Percentiles rank a stretch among this genome's conserved stretches.
These are phyloP conservation scores for Epizoanthus rinbou DNA, from an alignment of 92 coral and sea anemone genomes.

Conservation along the genomic window DNA sequence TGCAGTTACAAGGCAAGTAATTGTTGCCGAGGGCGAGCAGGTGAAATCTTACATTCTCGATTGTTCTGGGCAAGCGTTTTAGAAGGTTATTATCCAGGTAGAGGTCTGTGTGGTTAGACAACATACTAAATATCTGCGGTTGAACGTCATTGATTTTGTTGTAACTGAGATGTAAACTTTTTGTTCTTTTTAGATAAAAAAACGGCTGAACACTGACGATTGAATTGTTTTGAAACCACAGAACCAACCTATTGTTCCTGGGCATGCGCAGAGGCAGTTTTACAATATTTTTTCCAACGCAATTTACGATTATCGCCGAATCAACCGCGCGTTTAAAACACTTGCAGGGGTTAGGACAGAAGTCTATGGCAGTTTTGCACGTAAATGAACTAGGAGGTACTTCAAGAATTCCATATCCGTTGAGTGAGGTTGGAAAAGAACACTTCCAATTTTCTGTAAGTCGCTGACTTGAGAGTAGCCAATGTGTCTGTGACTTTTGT, in stretches of 20 bases:
- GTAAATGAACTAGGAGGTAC: conserved; percentile 15
- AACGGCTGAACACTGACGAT: conserved; percentile 55
- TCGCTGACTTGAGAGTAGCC: conserved; percentile 3
- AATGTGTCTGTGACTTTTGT: conserved; percentile 29
- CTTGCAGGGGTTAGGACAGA: conserved; percentile 35
- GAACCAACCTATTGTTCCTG: conserved; percentile 31
- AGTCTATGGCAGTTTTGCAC: conserved; percentile 8
- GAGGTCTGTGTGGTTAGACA: conserved; percentile 50
- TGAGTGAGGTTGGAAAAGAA: conserved; percentile 20
- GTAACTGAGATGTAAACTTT: conserved; percentile 59
- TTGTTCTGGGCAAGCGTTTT: conserved; percentile 56
- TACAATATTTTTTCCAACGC: conserved; percentile 4
- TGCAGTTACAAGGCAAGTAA: conserved; percentile 74
- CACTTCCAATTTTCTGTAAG: conserved; percentile 35
- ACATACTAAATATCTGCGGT: conserved; percentile 38
- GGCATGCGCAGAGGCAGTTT: conserved; percentile 37
- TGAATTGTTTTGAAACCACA: conserved; percentile 58
- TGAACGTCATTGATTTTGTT: conserved; percentile 52
- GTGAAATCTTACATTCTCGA: conserved; percentile 44
- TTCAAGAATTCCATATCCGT: conserved; percentile 33
- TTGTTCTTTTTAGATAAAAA: conserved; percentile 54
- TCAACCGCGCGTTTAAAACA: conserved; percentile 36
- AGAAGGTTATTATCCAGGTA: conserved; percentile 70
- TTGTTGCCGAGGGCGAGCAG: conserved; percentile 61
- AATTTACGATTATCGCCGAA: conserved; percentile 22